phyloP scores from a whole-genome alignment of 1,140 invertebrate species.

The Galendromus occidentalis region DNA sequence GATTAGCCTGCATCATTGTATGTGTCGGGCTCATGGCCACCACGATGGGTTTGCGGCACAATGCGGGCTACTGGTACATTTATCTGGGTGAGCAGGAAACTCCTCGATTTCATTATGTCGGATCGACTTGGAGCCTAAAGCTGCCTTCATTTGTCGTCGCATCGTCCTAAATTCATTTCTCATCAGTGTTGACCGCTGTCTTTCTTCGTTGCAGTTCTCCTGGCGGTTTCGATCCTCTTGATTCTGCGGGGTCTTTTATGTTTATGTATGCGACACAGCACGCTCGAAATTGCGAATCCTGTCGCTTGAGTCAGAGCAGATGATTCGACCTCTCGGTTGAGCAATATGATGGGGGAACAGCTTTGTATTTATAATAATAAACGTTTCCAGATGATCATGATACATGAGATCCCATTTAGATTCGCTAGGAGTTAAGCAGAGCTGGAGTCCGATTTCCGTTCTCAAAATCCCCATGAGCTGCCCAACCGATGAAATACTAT shows the following conservation, averaged over 20 bases:
- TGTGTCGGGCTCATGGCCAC: background rate
- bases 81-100: background rate
- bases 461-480: too few species aligned
- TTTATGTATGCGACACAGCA: background rate
- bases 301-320: background rate
- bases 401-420: too few species aligned
- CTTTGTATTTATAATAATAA: too few species aligned
- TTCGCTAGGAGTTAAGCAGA: too few species aligned
- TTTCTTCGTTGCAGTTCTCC: background rate
- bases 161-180: background rate
- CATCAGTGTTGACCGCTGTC: background rate
- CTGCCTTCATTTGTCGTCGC: too few species aligned
- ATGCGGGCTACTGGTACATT: slow-evolving; percentile 3
- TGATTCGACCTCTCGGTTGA: too few species aligned
- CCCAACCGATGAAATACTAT: too few species aligned
- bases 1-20: background rate
- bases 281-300: background rate
- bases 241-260: background rate
- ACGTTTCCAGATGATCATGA: too few species aligned
- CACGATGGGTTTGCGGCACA: background rate
- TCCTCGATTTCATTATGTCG: background rate
- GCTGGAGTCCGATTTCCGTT: too few species aligned
- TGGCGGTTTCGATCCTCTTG: background rate
- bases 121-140: background rate
- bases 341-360: too few species aligned